phyloP scores from a whole-genome alignment of 2,888 invertebrate species.

The Flabesymbios commensalis region DNA sequence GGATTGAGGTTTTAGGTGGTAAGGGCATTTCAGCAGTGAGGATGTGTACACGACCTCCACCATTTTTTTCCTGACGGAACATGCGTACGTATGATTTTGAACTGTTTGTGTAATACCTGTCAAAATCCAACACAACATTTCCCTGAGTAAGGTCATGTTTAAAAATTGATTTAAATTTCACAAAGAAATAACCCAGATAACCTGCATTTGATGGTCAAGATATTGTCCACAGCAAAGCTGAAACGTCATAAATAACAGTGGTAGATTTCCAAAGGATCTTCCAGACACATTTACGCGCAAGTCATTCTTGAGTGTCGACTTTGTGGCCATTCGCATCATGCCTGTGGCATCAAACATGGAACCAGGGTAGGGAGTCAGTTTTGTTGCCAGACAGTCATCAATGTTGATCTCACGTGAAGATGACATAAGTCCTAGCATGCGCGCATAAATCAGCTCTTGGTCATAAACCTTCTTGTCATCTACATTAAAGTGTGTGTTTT shows the following conservation, averaged over 20 bases:
- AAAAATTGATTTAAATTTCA: constrained; percentile 1
- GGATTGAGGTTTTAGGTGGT: constrained; percentile 2
- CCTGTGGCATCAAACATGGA: constrained; percentile 20
- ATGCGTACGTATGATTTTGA: background rate
- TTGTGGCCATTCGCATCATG: constrained; percentile 6
- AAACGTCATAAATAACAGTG: constrained; percentile 12
- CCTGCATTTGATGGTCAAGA: constrained; percentile 5
- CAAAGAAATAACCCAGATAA: too few relatives aligned
- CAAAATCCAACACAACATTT: constrained; percentile 12
- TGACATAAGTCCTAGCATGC: constrained; percentile 12
- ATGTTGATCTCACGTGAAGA: constrained; percentile 9
- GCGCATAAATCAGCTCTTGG: constrained; percentile 15
- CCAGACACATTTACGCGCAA: too few relatives aligned
- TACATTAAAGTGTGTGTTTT: constrained; percentile 5
- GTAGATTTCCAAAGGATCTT: too few relatives aligned
- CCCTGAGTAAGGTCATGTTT: background rate
- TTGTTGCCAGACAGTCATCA: constrained; percentile 13
- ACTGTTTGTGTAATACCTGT: background rate
- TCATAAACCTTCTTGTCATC: constrained; percentile 9
- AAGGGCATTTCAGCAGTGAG: constrained; percentile 7
- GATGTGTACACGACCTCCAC: constrained; percentile 2
- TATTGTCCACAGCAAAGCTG: constrained; percentile 6
- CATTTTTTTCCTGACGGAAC: constrained; percentile 1
- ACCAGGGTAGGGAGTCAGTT: constrained; percentile 17
- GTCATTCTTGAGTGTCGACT: too few relatives aligned